Evolutionary conservation across 1,140 invertebrate genomes (phyloP), one percentile per base, ranked within the genome.

Genomic region (Leucophenga varia): DNA sequence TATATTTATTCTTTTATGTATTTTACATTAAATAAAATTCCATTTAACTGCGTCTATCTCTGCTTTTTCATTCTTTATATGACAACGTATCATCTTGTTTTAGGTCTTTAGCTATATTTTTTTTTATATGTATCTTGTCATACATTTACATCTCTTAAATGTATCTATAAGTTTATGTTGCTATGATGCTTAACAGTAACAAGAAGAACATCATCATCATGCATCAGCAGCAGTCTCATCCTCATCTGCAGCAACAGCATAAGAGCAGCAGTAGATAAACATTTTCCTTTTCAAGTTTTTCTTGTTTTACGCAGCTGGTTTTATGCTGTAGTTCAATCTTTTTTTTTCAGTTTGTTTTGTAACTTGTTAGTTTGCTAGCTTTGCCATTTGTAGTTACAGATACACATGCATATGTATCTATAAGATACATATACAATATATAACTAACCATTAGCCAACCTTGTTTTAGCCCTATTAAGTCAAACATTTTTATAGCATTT

Each of bases 401-500:
- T 13, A 18, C 25, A n/a, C 8, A 48, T 30, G 22, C 43, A 45
- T 13, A 45, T 39, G 28, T 22, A 54, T 14, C n/a, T 20, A n/a
- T n/a, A n/a, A n/a, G n/a, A n/a, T n/a, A n/a, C n/a, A n/a, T n/a
- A n/a, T n/a, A n/a, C n/a, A n/a, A n/a, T n/a, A n/a, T n/a, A n/a
- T n/a, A n/a, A n/a, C 5, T 37, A 30, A 38, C 19, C 3, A 21
- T 21, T n/a, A 34, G 8, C 10, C 22, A 48, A 41, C 35, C 51
- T 32, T 65, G 61, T 65, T 65, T 55, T 52, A 63, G 67, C 67
- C 55, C 63, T 67, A 65, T 65, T 65, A 65, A 65, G 63, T 67
- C 63, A 65, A 65, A 63, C 67, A 65, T 65, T 65, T 65, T 67
- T 67, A 65, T 65, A 67, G 63, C 63, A 65, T 65, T 65, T 65